Base-by-base conservation (phyloP, 2,797 vertebrate species). In the Centropyge bicolor region DNA sequence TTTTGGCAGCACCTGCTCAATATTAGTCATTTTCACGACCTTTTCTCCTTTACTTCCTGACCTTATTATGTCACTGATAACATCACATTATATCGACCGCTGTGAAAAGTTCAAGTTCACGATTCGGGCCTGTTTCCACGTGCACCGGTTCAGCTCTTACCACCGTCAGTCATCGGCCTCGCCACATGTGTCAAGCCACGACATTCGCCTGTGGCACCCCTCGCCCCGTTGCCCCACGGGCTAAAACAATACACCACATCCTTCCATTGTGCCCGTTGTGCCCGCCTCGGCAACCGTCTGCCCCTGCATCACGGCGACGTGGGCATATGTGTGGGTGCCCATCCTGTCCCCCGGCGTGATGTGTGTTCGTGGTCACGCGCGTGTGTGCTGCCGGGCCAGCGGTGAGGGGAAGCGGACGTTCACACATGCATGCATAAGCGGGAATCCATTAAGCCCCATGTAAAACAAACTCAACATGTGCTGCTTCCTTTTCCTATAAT, bases 381-480 rank as follows among this genome's bases (percentile, higher is more conserved):
- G 88, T 75, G 80, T 69, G 52, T 1, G 71, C 69, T 10, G 48
- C 65, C 36, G 8, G 78, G 40, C 76, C 74, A 16, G 80, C 56
- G 62, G 63, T 4, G 45, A 87, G 76, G 85, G 93, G 90, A 93
- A 92, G 78, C 73, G 79, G 89, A 91, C 80, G 48, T 91, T 91
- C 89, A 86, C 92, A 91, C 90, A 91, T 85, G 80, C 87, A 81
- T 64, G 74, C 89, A 90, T 87, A 88, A 87, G 86, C 81, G 72
- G 85, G 88, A 89, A 89, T 90, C 90, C 92, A 92, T 94, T 94
- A 92, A 93, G 92, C 90, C 52, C 75, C 86, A 89, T 92, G 88
- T 91, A 91, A 93, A 94, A 94, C 91, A 94, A 93, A 93, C 91
- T 88, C 86, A 92, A 91, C 90, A 88, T 92, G 92, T 86, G 89